These are phyloP conservation scores for Caloenas nicobarica DNA, from an alignment of 2,113 vertebrate species.

Conservation along the genomic window DNA sequence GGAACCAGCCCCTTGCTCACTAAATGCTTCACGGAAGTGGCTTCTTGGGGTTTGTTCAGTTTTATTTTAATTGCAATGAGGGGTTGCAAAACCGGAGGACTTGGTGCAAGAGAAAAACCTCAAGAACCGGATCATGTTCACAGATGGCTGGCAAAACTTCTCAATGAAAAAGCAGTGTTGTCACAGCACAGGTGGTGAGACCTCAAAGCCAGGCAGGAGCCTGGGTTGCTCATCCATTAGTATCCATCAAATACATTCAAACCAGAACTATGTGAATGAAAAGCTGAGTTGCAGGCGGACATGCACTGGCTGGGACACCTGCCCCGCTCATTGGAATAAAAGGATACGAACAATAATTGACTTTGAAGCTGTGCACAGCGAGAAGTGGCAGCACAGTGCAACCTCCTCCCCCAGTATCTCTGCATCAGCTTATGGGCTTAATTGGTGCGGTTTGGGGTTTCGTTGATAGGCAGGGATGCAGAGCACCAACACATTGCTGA, in stretches of 20 bases:
- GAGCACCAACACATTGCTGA: background rate
- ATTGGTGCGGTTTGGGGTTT: background rate
- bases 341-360: background rate
- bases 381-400: background rate
- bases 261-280: background rate
- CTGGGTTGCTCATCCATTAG: background rate
- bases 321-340: background rate
- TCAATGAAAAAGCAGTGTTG: background rate
- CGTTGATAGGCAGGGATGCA: background rate
- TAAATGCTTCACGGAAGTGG: background rate
- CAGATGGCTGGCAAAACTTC: background rate
- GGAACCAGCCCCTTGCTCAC: background rate
- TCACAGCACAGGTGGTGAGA: background rate
- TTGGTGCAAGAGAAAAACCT: background rate
- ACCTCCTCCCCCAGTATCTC: background rate
- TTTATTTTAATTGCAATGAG: background rate
- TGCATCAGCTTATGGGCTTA: background rate
- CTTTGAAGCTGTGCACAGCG: background rate
- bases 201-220: background rate
- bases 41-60: background rate
- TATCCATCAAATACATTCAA: background rate
- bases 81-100: background rate
- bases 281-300: background rate
- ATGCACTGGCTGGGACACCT: background rate
- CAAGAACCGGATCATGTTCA: background rate